These are phyloP conservation scores for Malacoraja senta DNA, from an alignment of 2,797 vertebrate species.

Conservation along the genomic window DNA sequence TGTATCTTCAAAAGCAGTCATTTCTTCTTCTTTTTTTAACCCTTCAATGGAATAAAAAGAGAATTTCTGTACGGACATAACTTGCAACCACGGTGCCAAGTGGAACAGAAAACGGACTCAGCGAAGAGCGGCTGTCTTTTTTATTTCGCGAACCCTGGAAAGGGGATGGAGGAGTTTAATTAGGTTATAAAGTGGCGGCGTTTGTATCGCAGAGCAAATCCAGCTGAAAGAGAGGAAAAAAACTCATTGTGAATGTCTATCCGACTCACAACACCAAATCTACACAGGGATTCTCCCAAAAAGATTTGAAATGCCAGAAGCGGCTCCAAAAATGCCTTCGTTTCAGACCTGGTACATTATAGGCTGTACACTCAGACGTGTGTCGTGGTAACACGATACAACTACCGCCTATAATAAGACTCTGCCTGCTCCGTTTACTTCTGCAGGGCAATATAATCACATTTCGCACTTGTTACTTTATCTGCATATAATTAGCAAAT, in stretches of 20 bases:
- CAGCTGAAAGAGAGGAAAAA: background rate
- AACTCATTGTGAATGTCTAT: no score
- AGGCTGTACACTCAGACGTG: constrained; percentile 42
- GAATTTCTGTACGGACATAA: constrained; percentile 43
- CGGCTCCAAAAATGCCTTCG: constrained; percentile 49
- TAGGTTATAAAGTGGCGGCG: constrained; percentile 25
- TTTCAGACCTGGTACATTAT: constrained; percentile 43
- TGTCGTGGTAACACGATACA: constrained; percentile 59
- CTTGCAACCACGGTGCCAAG: constrained; percentile 38
- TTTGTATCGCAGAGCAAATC: background rate
- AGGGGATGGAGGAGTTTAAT: background rate
- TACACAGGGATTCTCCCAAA: constrained; percentile 42
- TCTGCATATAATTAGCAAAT: constrained; percentile 49
- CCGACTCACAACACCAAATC: background rate
- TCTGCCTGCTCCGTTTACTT: constrained; percentile 54
- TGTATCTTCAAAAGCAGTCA: constrained; percentile 45
- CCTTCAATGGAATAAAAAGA: constrained; percentile 40
- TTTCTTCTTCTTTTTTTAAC: constrained; percentile 30
- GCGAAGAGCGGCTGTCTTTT: background rate
- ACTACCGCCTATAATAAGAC: constrained; percentile 43
- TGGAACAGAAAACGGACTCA: background rate
- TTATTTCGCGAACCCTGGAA: background rate
- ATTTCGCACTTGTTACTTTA: constrained; percentile 47
- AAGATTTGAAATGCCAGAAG: constrained; percentile 47
- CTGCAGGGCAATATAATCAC: constrained; percentile 55